Evolutionary conservation across 2,888 invertebrate species (phyloP), one percentile per base, ranked within the genome.

Genomic region (Ecliptopera silaceata): DNA sequence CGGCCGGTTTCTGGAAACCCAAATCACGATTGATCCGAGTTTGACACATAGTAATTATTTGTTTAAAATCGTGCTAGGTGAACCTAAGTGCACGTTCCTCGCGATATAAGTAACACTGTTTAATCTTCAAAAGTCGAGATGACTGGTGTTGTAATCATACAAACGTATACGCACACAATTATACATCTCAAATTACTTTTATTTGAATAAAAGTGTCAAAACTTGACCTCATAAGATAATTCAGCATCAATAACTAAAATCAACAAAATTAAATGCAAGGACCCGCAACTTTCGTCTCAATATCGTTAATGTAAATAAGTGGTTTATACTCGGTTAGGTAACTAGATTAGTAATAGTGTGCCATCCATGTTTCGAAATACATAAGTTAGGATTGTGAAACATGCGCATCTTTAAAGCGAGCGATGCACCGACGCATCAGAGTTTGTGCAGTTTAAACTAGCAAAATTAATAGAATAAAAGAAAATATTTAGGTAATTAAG

Each of bases 281-380:
- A 62, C 59, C 51, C 50, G 51, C 56, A 44, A 39, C 2, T 18
- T 45, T 55, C 57, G 55, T 60, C 52, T 39, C 6, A 18, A 13
- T 12, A 42, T 29, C 29, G 10, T 43, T 41, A 56, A 48, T 54
- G 26, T 51, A 47, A 56, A 50, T 61, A 57, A 61, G 63, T 65
- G 59, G 12, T 61, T 56, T 65, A 65, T 54, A 39, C 36, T 48
- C 17, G 43, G 53, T 60, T 55, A 55, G 51, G 60, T 60, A 62
- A 62, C 60, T 48, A 32, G 13, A 47, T 46, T 41, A 43, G 36
- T 32, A 31, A 48, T 42, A 34, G 26, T 53, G 62, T 63, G 61
- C 59, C 64, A 56, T 62, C 57, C 32, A 22, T 46, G 46, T 62
- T 63, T 53, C 26, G 49, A 52, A 61, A 61, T 52, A 43, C 34